Evolutionary conservation across 2,797 vertebrate genomes (phyloP), one percentile per base, ranked within the genome.

Genomic region (Delichon dasypus): DNA sequence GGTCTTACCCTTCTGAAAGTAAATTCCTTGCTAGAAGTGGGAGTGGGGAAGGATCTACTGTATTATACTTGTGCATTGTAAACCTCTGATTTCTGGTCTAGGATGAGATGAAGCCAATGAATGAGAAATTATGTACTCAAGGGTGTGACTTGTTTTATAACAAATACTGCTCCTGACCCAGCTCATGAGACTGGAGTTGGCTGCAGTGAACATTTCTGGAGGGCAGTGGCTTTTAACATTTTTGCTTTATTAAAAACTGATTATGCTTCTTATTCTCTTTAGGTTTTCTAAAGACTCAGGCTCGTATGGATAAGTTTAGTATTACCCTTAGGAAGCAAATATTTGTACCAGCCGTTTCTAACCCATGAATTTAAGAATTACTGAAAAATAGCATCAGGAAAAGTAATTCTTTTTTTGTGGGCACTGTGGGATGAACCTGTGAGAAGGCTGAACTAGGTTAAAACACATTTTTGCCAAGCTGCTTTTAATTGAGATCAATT

Each of bases 101-200:
- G 57, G 34, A 29, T 0, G 1, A 79, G 45, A 50, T 36, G 72
- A 67, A 77, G 34, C 47, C 83, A 84, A 3, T 81, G 79, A 77
- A n/a, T 62, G 44, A 45, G 34, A 72, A 38, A 30, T 87, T 88
- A 78, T 76, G 82, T 72, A 76, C 67, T 67, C 60, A 91, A 80
- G 88, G 95, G 95, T 91, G 89, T 94, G 83, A 87, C 88, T 90
- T 72, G 53, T 57, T 93, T 34, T 85, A 45, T 82, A 89, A 64
- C 38, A 91, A 83, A 89, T 87, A 65, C 71, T 94, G 64, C 54
- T 93, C 4, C 76, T 83, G 64, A 60, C 71, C 53, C 17, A 57
- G 47, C 64, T 91, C 76, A 40, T 44, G 38, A 88, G 88, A 66
- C 67, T 71, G 36, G 47, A 54, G 71, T 88, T 95, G 75, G 53